Percentiles rank a stretch among this genome's conserved stretches.
Evolutionary conservation across 2,113 vertebrate species (phyloP).

Genomic region (Cephalopholis sonnerati): DNA sequence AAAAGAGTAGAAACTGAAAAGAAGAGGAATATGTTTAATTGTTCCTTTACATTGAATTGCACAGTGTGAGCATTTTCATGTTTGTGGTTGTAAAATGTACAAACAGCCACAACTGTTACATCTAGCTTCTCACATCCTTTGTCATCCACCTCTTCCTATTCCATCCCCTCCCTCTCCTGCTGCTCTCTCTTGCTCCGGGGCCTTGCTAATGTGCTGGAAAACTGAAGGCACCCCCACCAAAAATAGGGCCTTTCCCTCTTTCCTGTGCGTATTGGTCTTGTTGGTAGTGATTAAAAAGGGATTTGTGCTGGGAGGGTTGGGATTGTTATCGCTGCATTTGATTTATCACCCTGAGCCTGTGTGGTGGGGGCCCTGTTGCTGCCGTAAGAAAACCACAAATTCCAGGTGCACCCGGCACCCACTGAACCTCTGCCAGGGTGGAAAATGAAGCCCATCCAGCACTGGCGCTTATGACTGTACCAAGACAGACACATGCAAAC

Average conservation of each 20-base stretch:
- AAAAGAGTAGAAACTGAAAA: background rate
- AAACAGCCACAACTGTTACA: conserved; percentile 37
- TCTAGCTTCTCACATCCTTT: conserved; percentile 27
- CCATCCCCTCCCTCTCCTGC: conserved; percentile 27
- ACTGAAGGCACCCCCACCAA: conserved; percentile 60
- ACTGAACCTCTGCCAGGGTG: conserved; percentile 39
- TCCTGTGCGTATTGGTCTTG: conserved; percentile 67
- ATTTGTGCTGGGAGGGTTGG: conserved; percentile 73
- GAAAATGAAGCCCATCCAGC: conserved; percentile 44
- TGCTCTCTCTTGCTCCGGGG: conserved; percentile 61
- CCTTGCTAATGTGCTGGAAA: conserved; percentile 74
- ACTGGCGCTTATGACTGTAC: background rate
- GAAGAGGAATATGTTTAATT: background rate
- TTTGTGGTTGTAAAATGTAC: conserved; percentile 20
- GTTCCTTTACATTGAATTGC: background rate
- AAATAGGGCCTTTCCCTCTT: conserved; percentile 62
- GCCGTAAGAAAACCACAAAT: conserved; percentile 69
- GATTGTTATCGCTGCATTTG: conserved; percentile 81
- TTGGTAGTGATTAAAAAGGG: conserved; percentile 83
- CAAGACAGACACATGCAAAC: conserved; percentile 7
- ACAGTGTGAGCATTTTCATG: conserved; percentile 5
- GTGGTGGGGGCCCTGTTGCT: conserved; percentile 55
- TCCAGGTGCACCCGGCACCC: conserved; percentile 67
- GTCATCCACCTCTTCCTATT: conserved; percentile 24
- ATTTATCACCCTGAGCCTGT: conserved; percentile 78